A percentile compares a stretch with the other conserved stretches of the same genome.
Conservation (phyloP, 2,888 invertebrate genomes). For the Xestia xanthographa region DNA sequence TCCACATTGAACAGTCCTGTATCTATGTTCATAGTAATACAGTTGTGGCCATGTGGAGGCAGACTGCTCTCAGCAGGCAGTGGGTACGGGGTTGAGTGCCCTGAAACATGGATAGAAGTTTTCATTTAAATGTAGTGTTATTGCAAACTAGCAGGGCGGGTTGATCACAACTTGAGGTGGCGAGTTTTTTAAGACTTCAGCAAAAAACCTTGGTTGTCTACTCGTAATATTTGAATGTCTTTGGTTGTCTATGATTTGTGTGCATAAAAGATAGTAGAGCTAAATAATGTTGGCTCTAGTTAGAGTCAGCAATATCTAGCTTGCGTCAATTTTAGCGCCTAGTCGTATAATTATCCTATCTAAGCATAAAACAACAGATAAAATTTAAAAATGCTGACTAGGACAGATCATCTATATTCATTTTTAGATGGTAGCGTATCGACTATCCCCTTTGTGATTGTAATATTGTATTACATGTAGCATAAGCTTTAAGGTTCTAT, state of each 20-base stretch:
- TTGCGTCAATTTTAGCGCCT: not conserved
- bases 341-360: not conserved
- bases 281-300: not conserved
- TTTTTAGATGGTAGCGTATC: not conserved
- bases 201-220: not conserved
- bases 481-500: too few relatives aligned
- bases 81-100: constrained; percentile 58
- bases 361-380: not conserved
- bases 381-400: not conserved
- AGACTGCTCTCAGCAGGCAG: constrained; percentile 29
- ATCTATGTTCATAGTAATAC: constrained; percentile 63
- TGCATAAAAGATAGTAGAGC: not conserved
- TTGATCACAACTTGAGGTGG: not conserved
- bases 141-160: not conserved
- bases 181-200: not conserved
- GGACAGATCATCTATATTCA: not conserved
- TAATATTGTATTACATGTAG: too few relatives aligned
- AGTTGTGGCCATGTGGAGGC: constrained; percentile 13
- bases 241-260: not conserved
- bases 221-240: too few relatives aligned
- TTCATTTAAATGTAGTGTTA: not conserved
- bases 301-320: not conserved
- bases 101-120: constrained; percentile 28
- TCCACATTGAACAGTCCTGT: constrained; percentile 52
- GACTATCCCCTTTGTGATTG: not conserved